Conservation (phyloP, 35 echinoderm and acorn worm species). For the Holothuria glaberrima region DNA sequence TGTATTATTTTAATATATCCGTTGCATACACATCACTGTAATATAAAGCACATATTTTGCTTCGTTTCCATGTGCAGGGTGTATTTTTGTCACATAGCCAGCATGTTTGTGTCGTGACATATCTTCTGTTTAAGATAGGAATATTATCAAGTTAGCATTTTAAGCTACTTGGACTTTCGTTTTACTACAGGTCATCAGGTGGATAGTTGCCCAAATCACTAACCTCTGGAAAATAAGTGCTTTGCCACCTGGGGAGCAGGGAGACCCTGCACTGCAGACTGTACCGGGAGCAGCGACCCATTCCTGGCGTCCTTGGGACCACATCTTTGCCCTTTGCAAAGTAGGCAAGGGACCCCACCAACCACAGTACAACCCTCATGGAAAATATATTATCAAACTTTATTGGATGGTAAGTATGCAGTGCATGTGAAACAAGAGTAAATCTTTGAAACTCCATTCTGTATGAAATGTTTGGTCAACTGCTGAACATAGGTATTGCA, state of each 20-base stretch:
- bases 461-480: too few species aligned
- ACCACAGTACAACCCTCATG: conserved; percentile 93
- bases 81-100: too few species aligned
- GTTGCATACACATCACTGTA: too few species aligned
- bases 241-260: conserved; percentile 46
- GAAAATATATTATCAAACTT: conserved; percentile 91
- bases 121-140: too few species aligned
- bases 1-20: too few species aligned
- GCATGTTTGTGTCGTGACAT: too few species aligned
- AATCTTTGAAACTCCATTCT: too few species aligned
- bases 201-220: conserved; percentile 90
- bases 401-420: conserved; percentile 94
- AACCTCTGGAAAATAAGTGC: conserved; percentile 81
- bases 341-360: conserved; percentile 92
- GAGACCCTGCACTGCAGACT: conserved; percentile 51
- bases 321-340: conserved; percentile 93
- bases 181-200: conserved; percentile 72
- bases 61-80: too few species aligned
- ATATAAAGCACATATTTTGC: too few species aligned
- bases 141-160: too few species aligned
- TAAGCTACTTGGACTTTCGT: background rate
- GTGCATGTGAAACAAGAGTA: background rate
- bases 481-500: too few species aligned
- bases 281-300: conserved; percentile 67
- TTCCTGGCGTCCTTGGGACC: conserved; percentile 96